phyloP scores from a whole-genome alignment of 2,113 vertebrate genomes.

The Myotis yumanensis region DNA sequence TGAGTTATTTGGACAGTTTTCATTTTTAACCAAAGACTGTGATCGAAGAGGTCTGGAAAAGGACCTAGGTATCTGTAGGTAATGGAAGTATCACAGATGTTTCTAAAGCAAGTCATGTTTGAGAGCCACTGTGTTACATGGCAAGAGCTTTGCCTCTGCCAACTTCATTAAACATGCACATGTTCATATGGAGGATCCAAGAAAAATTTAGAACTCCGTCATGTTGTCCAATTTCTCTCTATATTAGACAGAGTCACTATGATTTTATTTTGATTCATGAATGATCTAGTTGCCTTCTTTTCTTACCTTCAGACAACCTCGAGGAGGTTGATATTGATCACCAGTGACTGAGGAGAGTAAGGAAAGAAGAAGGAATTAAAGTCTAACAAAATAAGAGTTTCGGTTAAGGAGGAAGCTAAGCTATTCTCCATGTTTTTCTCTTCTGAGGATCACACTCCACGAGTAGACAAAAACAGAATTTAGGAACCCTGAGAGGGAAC shows the following conservation, averaged over 20 bases:
- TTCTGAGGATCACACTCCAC: not conserved
- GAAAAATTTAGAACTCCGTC: not conserved
- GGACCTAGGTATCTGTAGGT: not conserved
- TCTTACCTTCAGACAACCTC: not conserved
- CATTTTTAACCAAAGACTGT: not conserved
- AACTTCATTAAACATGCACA: not conserved
- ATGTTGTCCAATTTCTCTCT: not conserved
- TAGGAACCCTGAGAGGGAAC: not conserved
- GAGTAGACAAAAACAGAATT: not conserved
- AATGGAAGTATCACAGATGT: not conserved
- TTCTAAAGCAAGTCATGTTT: not conserved
- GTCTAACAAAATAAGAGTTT: not conserved
- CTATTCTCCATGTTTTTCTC: not conserved
- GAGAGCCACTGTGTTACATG: not conserved
- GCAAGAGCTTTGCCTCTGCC: not conserved
- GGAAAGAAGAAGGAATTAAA: not conserved
- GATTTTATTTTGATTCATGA: not conserved
- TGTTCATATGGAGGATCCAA: not conserved
- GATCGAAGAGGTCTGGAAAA: not conserved
- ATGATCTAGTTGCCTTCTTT: not conserved
- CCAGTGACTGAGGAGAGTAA: not conserved
- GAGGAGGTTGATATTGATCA: not conserved
- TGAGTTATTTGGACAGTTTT: not conserved
- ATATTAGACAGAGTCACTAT: not conserved
- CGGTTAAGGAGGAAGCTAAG: not conserved